Percentiles rank a stretch among this genome's conserved stretches.
These are phyloP conservation scores for Atherinomorus stipes DNA, from an alignment of 2,113 vertebrate species.

Conservation along the genomic window DNA sequence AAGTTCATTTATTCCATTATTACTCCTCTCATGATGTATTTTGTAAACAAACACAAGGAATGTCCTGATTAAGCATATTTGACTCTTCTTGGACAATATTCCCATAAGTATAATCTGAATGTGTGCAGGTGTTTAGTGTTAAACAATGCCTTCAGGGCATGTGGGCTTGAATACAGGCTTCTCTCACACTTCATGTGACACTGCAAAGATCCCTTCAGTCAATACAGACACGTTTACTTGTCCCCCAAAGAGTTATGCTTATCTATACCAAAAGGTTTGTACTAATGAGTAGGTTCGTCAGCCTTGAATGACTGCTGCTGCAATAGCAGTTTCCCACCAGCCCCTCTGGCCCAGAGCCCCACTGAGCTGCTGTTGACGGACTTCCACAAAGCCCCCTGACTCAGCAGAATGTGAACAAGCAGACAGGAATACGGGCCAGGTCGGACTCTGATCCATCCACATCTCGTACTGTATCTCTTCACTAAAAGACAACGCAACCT, in stretches of 20 bases:
- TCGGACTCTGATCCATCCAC: constrained; percentile 28
- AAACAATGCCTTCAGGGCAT: constrained; percentile 27
- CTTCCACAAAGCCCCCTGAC: constrained; percentile 69
- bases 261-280: constrained; percentile 44
- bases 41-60: constrained; percentile 62
- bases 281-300: constrained; percentile 38
- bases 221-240: constrained; percentile 20
- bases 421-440: constrained; percentile 41
- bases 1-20: constrained; percentile 2
- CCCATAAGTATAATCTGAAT: constrained; percentile 34
- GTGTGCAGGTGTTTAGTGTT: constrained; percentile 2
- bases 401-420: constrained; percentile 73
- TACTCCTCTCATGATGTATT: constrained; percentile 23
- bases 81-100: constrained; percentile 25
- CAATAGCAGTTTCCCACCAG: constrained; percentile 60
- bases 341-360: constrained; percentile 55
- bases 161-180: constrained; percentile 11
- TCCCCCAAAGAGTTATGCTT: constrained; percentile 20
- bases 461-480: constrained; percentile 42
- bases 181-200: not conserved
- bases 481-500: constrained; percentile 38
- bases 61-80: constrained; percentile 49
- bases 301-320: constrained; percentile 8
- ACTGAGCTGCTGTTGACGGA: constrained; percentile 60
- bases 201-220: constrained; percentile 22